Base-by-base conservation (phyloP, 2,797 vertebrate species). In the Argya squamiceps region DNA sequence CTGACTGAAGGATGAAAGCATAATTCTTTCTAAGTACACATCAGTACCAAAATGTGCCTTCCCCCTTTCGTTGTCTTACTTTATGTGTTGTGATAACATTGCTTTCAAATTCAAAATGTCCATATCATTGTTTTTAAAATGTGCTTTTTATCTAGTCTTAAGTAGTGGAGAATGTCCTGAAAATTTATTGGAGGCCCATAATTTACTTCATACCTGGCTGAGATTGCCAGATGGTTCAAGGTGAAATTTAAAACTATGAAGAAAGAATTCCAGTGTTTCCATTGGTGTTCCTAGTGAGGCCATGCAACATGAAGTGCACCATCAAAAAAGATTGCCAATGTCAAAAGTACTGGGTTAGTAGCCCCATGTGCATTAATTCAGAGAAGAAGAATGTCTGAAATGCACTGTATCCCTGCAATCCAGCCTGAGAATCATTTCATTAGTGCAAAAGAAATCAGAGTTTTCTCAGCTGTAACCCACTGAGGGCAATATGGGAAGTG, bases 321-420 rank as follows among this genome's bases (percentile, higher is more conserved):
- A 46, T 76, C 63, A 60, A 32, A 89, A 92, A 68, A 83, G n/a
- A 65, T 88, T 1, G 37, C 53, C 68, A 56, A 13, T 94, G 87
- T 96, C 71, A 84, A 60, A 96, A 80, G 44, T 69, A 59, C 22
- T 83, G 15, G 55, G 70, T 92, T 92, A 95, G 49, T 43, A 70
- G 89, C 95, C 89, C 83, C 91, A 34, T 5, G 59, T 85, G 91
- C 84, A 84, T 96, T 87, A 78, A 85, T 94, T 94, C 93, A 93
- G 85, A 74, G 62, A 70, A 83, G 73, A 97, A 65, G 79, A 94
- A 96, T 96, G 84, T 77, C 83, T 93, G 78, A 94, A 95, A 96
- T 79, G 58, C 88, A 4, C 78, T 93, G 43, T 84, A 63, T 92
- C 69, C 36, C 60, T 88, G 75, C 78, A 80, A 6, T 67, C 30